phyloP scores from a whole-genome alignment of 2,888 invertebrate genomes.

The Sinohyriopsis cumingii region DNA sequence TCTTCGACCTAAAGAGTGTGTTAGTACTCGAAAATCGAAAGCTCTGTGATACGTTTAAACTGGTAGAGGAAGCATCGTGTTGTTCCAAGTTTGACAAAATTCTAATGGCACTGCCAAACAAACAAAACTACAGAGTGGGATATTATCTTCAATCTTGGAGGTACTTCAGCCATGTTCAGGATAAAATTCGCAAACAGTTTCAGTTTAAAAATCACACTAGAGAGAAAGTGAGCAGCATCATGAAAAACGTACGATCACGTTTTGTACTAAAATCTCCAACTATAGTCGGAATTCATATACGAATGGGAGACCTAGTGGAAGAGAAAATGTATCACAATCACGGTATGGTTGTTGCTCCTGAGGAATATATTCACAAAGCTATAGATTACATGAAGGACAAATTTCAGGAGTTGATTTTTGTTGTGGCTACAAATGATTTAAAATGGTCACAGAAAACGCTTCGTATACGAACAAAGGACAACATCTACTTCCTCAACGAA shows the following conservation, averaged over 20 bases:
- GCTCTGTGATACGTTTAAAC: not conserved
- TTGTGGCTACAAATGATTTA: constrained; percentile 27
- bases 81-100: not conserved
- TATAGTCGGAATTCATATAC: constrained; percentile 23
- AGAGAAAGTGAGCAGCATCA: constrained; percentile 8
- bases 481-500: no score
- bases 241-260: not conserved
- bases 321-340: not conserved
- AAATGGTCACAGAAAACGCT: constrained; percentile 11
- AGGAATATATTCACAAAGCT: constrained; percentile 18
- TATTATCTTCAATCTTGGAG: constrained; percentile 36
- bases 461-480: no score
- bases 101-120: not conserved
- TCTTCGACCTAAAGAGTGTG: constrained; percentile 5
- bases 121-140: constrained; percentile 22
- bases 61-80: not conserved
- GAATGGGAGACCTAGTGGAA: constrained; percentile 18
- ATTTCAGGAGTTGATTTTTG: constrained; percentile 14
- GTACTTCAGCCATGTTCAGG: constrained; percentile 19
- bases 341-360: constrained; percentile 7
- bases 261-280: constrained; percentile 5
- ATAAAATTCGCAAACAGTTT: constrained; percentile 18
- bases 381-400: constrained; percentile 10
- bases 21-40: no score
- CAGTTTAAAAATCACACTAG: constrained; percentile 11